phyloP scores from a whole-genome alignment of 1,140 invertebrate genomes.

The Cataglyphis hispanica region DNA sequence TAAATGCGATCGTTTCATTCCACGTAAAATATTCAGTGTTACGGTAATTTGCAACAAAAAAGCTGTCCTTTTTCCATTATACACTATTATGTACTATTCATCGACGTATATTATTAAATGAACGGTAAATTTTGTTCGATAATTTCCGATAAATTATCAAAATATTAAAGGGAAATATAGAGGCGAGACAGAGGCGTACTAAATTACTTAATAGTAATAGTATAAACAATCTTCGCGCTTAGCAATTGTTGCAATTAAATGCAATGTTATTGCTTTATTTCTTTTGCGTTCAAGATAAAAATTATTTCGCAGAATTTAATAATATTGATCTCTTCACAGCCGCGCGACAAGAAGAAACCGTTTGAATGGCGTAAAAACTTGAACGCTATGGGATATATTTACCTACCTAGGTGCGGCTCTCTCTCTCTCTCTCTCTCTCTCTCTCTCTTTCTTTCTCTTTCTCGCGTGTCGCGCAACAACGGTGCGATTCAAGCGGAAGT shows the following conservation, averaged over 20 bases:
- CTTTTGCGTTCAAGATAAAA: not conserved
- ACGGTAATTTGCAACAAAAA: conserved; percentile 24
- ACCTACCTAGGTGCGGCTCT: conserved; percentile 13
- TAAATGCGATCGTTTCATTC: not conserved
- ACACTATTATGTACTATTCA: not conserved
- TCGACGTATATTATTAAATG: not conserved
- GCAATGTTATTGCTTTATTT: no score
- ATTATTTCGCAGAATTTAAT: conserved; percentile 2
- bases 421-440: no score
- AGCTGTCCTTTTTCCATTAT: not conserved
- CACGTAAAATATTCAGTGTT: conserved; percentile 1
- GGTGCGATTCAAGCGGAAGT: conserved; percentile 49
- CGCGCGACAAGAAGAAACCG: conserved; percentile 7
- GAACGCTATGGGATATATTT: not conserved
- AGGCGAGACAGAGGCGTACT: no score
- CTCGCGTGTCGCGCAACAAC: conserved; percentile 23
- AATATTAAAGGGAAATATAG: no score
- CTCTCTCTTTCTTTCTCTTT: no score
- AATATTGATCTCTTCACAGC: conserved; percentile 27
- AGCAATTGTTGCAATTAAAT: no score
- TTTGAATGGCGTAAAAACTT: conserved; percentile 5
- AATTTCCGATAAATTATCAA: not conserved
- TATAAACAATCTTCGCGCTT: no score
- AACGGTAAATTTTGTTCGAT: no score
- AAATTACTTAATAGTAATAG: no score